phyloP scores from a whole-genome alignment of 2,797 vertebrate genomes.

The Molossus molossus region DNA sequence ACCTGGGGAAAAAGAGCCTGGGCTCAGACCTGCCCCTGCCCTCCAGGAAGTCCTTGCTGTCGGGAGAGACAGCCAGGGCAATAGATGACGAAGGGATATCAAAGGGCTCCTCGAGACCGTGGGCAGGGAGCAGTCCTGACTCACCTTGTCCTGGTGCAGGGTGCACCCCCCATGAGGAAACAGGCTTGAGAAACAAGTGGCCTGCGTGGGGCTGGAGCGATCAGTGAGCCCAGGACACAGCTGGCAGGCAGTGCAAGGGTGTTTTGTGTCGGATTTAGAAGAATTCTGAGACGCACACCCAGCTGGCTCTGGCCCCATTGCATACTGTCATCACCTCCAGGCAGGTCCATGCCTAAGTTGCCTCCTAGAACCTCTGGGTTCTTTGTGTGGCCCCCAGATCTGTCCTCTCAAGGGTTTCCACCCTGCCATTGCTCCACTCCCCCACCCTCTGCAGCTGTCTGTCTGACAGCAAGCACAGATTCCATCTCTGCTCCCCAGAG shows the following conservation, averaged over 20 bases:
- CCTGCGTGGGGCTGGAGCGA: neutral
- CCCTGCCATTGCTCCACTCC: neutral
- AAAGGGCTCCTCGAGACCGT: rapidly evolving
- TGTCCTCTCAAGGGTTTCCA: neutral
- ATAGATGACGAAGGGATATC: neutral
- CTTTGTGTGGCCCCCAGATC: neutral
- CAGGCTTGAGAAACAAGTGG: neutral
- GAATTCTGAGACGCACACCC: neutral
- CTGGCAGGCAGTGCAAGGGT: rapidly evolving
- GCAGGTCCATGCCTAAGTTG: neutral
- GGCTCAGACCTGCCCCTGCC: neutral
- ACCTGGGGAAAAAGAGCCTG: neutral
- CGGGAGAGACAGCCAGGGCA: neutral
- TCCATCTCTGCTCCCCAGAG: neutral
- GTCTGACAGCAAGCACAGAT: neutral
- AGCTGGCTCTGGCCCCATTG: rapidly evolving
- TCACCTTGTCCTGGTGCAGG: neutral
- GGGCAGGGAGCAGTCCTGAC: neutral
- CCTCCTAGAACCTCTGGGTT: neutral
- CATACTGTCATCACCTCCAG: neutral
- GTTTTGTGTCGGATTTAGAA: neutral
- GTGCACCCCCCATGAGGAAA: neutral
- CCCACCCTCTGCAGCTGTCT: neutral
- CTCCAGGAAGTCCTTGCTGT: neutral
- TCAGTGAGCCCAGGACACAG: rapidly evolving